phyloP scores from a whole-genome alignment of 2,888 invertebrate genomes.

The Troides aeacus region DNA sequence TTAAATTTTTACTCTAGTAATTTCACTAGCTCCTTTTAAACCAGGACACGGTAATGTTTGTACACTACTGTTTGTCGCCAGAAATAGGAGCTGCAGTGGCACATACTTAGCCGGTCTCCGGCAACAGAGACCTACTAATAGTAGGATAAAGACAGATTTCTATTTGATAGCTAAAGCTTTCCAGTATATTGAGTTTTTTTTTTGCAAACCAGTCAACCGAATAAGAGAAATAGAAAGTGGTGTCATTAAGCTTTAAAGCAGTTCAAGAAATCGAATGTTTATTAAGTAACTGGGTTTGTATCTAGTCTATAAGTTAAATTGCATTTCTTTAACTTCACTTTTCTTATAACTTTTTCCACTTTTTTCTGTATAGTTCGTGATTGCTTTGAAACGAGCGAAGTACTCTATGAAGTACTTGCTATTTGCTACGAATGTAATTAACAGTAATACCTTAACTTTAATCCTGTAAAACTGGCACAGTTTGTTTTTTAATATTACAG shows the following conservation, averaged over 20 bases:
- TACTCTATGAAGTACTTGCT: not conserved
- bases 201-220: not conserved
- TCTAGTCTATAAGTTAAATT: slow-evolving; percentile 4
- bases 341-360: slow-evolving; percentile 1
- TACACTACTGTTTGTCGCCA: too few species aligned
- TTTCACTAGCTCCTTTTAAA: too few species aligned
- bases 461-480: too few species aligned
- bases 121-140: too few species aligned
- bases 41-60: too few species aligned
- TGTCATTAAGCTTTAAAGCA: slow-evolving; percentile 1
- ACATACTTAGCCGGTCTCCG: too few species aligned
- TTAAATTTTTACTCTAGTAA: too few species aligned
- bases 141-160: not conserved
- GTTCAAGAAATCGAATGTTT: not conserved
- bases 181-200: not conserved
- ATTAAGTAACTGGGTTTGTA: not conserved
- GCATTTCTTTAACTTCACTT: slow-evolving; percentile 9
- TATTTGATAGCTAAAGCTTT: not conserved
- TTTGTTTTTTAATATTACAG: too few species aligned
- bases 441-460: not conserved
- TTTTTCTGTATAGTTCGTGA: not conserved
- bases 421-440: not conserved
- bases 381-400: not conserved
- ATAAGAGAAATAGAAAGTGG: slow-evolving; percentile 16
- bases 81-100: too few species aligned